Evolutionary conservation across 53 echinoderm and acorn worm species (phyloP), one percentile per base, ranked within the genome.

Genomic region (Apostichopus leukothele): DNA sequence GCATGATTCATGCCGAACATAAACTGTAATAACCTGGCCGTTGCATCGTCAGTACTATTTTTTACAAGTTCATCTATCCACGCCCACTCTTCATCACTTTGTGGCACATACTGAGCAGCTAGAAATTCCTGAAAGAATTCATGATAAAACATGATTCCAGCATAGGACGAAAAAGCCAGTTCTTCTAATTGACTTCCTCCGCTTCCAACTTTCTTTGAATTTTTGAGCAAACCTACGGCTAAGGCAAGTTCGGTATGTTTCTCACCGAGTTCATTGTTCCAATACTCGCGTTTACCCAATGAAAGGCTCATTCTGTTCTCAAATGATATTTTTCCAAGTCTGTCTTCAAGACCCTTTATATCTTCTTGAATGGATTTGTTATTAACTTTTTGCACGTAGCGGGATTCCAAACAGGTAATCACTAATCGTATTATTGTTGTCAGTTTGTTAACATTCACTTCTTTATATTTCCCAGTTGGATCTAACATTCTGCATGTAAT

Each of bases 141-240:
- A 85, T 85, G 85, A 85, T 84, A 63, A 67, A 84, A 84, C 50
- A 6, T 50, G 3, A 84, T 60, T 7, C 85, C 85, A 67, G 85
- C 25, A 27, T 84, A 67, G 6, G 85, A 67, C 5, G 85, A 61
- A 39, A 59, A 63, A 5, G 68, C 68, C 14, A 84, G 50, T 13
- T 84, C 50, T 13, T 23, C 50, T 60, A 84, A 12, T 25, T 63
- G 50, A 16, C 16, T 67, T 11, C n/a, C 68, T 22, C 67, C 61
- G 7, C 21, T 14, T 22, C 67, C 67, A 1, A 84, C 68, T 0
- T 67, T 23, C 50, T 84, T 84, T 39, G 85, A 84, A 63, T 23
- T 51, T 0, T 60, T 84, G 4, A 63, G 23, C 20, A 84, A 60
- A 5, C 85, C 85, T 21, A 84, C 18, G 3, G 66, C 61, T 5